Conservation (phyloP, 1,140 invertebrate species). For the Belonocnema kinseyi region DNA sequence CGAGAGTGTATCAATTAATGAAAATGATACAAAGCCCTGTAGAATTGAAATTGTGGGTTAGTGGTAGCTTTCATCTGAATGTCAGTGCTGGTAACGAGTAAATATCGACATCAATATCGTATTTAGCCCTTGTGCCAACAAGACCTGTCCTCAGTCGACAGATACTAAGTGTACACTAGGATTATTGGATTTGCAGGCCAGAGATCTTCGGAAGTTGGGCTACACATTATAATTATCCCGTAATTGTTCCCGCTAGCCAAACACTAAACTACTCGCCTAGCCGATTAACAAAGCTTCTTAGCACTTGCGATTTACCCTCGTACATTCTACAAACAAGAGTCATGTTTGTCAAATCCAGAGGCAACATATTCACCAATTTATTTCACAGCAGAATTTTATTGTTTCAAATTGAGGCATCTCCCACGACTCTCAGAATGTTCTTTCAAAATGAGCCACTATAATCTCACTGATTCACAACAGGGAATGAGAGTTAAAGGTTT, state of each 20-base stretch:
- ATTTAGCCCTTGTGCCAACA: slow-evolving; percentile 15
- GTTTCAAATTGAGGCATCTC: no score
- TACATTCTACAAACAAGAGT: background rate
- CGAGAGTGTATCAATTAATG: no score
- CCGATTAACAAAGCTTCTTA: slow-evolving; percentile 26
- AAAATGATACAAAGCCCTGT: no score
- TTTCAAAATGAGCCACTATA: no score
- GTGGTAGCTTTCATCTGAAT: background rate
- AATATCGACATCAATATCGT: background rate
- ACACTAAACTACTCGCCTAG: slow-evolving; percentile 16
- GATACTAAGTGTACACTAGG: slow-evolving; percentile 7
- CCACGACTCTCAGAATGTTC: no score
- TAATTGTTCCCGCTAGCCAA: slow-evolving; percentile 22
- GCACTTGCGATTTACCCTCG: slow-evolving; percentile 3
- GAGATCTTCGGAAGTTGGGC: background rate
- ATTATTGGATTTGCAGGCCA: slow-evolving; percentile 8
- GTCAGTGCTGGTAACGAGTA: slow-evolving; percentile 16
- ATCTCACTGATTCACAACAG: no score
- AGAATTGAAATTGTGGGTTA: background rate
- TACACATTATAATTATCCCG: slow-evolving; percentile 28
- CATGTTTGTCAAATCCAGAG: background rate
- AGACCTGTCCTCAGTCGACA: background rate
- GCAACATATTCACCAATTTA: no score
- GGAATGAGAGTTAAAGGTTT: no score
- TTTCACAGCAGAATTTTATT: no score